Evolutionary conservation across 2,113 vertebrate genomes (phyloP).

Genomic region (Tringa solitaria): DNA sequence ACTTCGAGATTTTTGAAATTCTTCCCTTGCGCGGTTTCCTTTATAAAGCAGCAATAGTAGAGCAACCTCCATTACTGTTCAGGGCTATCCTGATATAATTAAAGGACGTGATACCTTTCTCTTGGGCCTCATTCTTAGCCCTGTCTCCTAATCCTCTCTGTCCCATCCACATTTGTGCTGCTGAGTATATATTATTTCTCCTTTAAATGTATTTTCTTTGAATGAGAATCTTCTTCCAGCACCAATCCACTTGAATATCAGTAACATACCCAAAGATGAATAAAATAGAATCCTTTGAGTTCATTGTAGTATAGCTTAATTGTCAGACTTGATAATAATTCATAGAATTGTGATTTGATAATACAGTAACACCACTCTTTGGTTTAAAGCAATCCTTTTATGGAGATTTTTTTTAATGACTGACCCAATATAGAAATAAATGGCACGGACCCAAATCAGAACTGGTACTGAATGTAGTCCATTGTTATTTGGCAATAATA

Average conservation of each 20-base stretch:
- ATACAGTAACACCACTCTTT: not conserved
- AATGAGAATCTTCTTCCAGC: not conserved
- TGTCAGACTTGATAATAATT: not conserved
- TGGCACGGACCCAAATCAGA: not conserved
- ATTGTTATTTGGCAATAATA: not conserved
- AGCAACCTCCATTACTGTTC: not conserved
- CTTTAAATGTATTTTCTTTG: not conserved
- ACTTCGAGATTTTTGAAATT: not conserved
- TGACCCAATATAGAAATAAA: not conserved
- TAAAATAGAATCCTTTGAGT: not conserved
- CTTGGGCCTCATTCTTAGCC: constrained; percentile 11
- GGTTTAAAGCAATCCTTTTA: not conserved
- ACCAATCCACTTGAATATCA: not conserved
- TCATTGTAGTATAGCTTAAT: not conserved
- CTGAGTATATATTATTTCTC: not conserved
- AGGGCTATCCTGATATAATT: constrained; percentile 1
- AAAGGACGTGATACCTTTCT: not conserved
- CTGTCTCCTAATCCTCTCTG: constrained; percentile 15
- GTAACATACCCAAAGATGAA: not conserved
- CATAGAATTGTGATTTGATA: not conserved
- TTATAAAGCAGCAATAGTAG: not conserved
- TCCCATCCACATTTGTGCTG: not conserved
- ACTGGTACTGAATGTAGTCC: not conserved
- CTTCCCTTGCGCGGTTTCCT: not conserved
- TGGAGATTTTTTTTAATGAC: not conserved